Conservation (phyloP, 1,140 invertebrate species). For the Thaumetopoea pityocampa region DNA sequence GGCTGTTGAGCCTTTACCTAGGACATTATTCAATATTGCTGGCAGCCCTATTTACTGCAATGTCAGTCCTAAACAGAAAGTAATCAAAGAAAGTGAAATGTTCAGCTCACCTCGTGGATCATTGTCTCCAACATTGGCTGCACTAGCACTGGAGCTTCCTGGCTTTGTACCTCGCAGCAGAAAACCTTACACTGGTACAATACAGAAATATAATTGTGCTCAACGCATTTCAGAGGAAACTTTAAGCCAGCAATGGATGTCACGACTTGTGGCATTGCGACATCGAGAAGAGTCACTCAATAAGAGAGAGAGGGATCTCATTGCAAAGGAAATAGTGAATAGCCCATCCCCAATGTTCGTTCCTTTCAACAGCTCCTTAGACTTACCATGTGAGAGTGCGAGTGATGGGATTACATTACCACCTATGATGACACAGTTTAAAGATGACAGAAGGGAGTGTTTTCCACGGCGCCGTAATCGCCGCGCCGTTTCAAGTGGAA, state of each 20-base stretch:
- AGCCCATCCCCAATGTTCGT: slow-evolving; percentile 45
- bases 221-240: slow-evolving; percentile 63
- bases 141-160: slow-evolving; percentile 66
- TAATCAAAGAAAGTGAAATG: slow-evolving; percentile 23
- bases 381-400: slow-evolving; percentile 13
- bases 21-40: slow-evolving; percentile 28
- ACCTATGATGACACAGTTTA: slow-evolving; percentile 45
- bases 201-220: slow-evolving; percentile 46
- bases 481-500: slow-evolving; percentile 40
- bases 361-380: slow-evolving; percentile 26
- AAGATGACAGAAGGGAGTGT: slow-evolving; percentile 29
- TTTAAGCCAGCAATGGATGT: slow-evolving; percentile 68
- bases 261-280: slow-evolving; percentile 55
- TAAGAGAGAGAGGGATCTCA: slow-evolving; percentile 62
- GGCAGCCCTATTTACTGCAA: slow-evolving; percentile 58
- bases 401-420: slow-evolving; percentile 68
- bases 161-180: slow-evolving; percentile 66
- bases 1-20: slow-evolving; percentile 44
- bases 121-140: slow-evolving; percentile 63
- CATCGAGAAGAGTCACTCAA: slow-evolving; percentile 67
- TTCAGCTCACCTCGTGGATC: slow-evolving; percentile 22
- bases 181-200: slow-evolving; percentile 43
- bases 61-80: slow-evolving; percentile 36
- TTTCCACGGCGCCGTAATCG: slow-evolving; percentile 39
- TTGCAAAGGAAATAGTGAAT: slow-evolving; percentile 62